Evolutionary conservation across 2,888 invertebrate species (phyloP).

Genomic region (Ypsolopha sequella): DNA sequence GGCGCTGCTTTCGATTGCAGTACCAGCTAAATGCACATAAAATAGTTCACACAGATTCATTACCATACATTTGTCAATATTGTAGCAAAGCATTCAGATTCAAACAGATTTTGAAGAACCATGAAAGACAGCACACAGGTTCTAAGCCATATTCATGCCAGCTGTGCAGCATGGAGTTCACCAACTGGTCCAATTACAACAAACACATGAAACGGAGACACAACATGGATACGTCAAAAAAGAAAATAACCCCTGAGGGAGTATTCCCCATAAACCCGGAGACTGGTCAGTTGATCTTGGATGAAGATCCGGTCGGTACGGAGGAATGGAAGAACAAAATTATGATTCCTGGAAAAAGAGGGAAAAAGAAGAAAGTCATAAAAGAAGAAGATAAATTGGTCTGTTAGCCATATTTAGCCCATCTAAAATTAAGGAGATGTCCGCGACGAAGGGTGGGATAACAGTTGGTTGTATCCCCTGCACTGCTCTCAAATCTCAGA

Average conservation of each 20-base stretch:
- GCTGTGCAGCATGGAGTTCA: slow-evolving; percentile 79
- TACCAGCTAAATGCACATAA: slow-evolving; percentile 81
- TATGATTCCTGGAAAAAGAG: slow-evolving; percentile 52
- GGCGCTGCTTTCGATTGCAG: slow-evolving; percentile 69
- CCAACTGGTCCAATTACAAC: slow-evolving; percentile 87
- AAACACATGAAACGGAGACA: slow-evolving; percentile 85
- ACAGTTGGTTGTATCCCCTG: too few relatives aligned
- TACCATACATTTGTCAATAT: slow-evolving; percentile 82
- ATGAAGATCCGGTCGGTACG: slow-evolving; percentile 34
- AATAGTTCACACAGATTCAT: slow-evolving; percentile 82
- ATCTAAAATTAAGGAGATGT: neutral
- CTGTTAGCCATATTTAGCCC: neutral
- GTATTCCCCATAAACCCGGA: slow-evolving; percentile 55
- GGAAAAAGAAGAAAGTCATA: slow-evolving; percentile 30
- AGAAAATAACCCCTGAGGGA: slow-evolving; percentile 67
- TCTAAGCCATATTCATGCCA: slow-evolving; percentile 80
- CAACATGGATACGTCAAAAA: slow-evolving; percentile 60
- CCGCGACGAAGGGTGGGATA: too few relatives aligned
- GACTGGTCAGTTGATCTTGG: slow-evolving; percentile 49
- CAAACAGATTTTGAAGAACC: slow-evolving; percentile 80
- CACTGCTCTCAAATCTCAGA: too few relatives aligned
- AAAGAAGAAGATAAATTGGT: slow-evolving; percentile 3
- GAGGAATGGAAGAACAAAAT: slow-evolving; percentile 59
- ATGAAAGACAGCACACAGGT: slow-evolving; percentile 78
- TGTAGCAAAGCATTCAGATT: slow-evolving; percentile 83